A percentile compares a stretch with the other conserved stretches of the same genome.
Evolutionary conservation across 2,113 vertebrate genomes (phyloP).

Genomic region (Chinchilla lanigera): DNA sequence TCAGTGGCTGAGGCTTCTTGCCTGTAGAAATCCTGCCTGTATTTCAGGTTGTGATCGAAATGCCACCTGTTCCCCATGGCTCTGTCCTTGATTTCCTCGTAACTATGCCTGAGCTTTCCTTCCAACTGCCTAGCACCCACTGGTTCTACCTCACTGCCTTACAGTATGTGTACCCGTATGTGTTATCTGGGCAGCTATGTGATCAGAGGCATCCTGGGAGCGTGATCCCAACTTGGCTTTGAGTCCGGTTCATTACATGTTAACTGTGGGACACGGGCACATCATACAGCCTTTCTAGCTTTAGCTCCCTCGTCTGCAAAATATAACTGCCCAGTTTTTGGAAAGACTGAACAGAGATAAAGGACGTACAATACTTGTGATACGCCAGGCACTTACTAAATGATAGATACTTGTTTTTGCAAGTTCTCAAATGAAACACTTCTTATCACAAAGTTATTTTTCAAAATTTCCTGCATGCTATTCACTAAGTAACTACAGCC

Average conservation of each 20-base stretch:
- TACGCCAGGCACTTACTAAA: neutral
- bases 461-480: neutral
- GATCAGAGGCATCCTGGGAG: neutral
- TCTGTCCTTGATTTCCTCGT: neutral
- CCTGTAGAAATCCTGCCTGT: neutral
- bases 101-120: neutral
- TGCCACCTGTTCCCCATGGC: neutral
- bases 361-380: neutral
- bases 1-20: neutral
- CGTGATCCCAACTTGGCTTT: neutral
- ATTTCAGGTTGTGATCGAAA: neutral
- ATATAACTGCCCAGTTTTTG: neutral
- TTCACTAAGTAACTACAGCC: slow-evolving; percentile 7
- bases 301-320: neutral
- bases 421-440: neutral
- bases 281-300: neutral
- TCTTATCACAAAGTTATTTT: slow-evolving; percentile 33
- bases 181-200: neutral
- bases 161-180: neutral
- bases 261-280: neutral
- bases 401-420: neutral
- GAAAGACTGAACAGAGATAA: neutral
- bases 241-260: neutral
- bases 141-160: neutral
- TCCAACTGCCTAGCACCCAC: too few species aligned